Percentiles rank a stretch among this genome's conserved stretches.
Evolutionary conservation across 1,140 invertebrate species (phyloP).

Genomic region (Drosophila bipectinata): DNA sequence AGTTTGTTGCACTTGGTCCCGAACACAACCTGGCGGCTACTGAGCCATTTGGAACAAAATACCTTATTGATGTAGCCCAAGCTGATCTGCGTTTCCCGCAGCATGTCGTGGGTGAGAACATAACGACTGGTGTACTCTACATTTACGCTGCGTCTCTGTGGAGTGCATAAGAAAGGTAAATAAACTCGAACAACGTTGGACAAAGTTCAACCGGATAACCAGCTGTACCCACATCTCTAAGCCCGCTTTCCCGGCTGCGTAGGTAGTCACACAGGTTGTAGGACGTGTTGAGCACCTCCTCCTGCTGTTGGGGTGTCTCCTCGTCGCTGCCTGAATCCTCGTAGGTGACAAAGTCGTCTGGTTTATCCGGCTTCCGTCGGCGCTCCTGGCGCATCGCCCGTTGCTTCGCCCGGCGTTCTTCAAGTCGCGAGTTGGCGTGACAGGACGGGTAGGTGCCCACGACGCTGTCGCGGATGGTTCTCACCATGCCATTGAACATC

Average conservation of each 20-base stretch:
- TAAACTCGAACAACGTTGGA: too few species aligned
- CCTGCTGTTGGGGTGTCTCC: slow-evolving; percentile 88
- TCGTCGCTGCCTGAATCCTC: slow-evolving; percentile 94
- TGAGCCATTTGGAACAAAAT: slow-evolving; percentile 98
- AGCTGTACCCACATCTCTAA: slow-evolving; percentile 86
- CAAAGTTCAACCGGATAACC: not conserved
- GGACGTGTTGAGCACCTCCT: slow-evolving; percentile 90
- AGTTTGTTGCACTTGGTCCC: slow-evolving; percentile 98
- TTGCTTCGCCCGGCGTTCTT: slow-evolving; percentile 89
- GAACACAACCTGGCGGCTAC: slow-evolving; percentile 96
- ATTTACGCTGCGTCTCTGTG: slow-evolving; percentile 87
- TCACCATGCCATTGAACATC: slow-evolving; percentile 84
- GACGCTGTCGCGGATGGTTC: slow-evolving; percentile 82
- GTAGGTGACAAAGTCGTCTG: slow-evolving; percentile 94
- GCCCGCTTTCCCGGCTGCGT: slow-evolving; percentile 89
- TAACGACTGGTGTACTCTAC: slow-evolving; percentile 92
- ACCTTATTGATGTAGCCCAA: slow-evolving; percentile 97
- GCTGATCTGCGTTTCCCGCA: slow-evolving; percentile 92
- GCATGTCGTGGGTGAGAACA: slow-evolving; percentile 94
- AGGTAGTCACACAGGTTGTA: slow-evolving; percentile 95
- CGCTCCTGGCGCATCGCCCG: slow-evolving; percentile 88
- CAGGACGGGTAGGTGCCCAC: slow-evolving; percentile 89
- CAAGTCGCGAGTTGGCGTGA: slow-evolving; percentile 88
- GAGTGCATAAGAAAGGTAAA: not conserved
- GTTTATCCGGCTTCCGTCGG: slow-evolving; percentile 92